Evolutionary conservation across 2,888 invertebrate species (phyloP).

Genomic region (Pelosia muscerda): DNA sequence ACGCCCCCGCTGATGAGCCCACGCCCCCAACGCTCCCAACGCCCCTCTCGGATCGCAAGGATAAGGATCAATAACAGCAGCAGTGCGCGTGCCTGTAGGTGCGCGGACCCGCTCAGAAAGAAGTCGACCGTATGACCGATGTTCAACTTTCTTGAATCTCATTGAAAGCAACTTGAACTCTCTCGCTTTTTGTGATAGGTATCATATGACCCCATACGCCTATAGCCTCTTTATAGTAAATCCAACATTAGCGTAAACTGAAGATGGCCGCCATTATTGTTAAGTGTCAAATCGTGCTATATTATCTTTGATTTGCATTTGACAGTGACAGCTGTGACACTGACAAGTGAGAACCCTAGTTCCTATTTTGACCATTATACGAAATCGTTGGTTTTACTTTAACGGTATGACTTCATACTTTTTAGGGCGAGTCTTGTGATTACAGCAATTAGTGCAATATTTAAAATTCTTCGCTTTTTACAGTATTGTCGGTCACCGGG

Average conservation of each 20-base stretch:
- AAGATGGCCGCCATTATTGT: no score
- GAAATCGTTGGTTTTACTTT: no score
- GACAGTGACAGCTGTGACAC: no score
- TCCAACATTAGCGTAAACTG: no score
- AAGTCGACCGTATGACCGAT: neutral
- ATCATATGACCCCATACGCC: neutral
- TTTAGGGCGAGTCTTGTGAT: neutral
- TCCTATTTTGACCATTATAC: no score
- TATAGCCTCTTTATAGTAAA: no score
- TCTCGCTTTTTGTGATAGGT: slow-evolving; percentile 4
- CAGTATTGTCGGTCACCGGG: neutral
- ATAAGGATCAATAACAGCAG: slow-evolving; percentile 41
- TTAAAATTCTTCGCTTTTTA: no score
- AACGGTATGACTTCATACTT: neutral
- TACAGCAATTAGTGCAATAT: neutral
- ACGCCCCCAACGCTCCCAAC: neutral
- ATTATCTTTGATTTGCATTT: no score
- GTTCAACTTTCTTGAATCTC: neutral
- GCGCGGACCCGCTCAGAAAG: neutral
- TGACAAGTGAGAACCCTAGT: no score
- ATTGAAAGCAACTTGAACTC: neutral
- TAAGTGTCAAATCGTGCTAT: no score
- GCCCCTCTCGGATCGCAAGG: slow-evolving; percentile 3
- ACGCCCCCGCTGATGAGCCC: slow-evolving; percentile 8
- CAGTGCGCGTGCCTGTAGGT: slow-evolving; percentile 26